A percentile compares a stretch with the other conserved stretches of the same genome.
Evolutionary conservation across 2,797 vertebrate species (phyloP).

Genomic region (Falco concolor): DNA sequence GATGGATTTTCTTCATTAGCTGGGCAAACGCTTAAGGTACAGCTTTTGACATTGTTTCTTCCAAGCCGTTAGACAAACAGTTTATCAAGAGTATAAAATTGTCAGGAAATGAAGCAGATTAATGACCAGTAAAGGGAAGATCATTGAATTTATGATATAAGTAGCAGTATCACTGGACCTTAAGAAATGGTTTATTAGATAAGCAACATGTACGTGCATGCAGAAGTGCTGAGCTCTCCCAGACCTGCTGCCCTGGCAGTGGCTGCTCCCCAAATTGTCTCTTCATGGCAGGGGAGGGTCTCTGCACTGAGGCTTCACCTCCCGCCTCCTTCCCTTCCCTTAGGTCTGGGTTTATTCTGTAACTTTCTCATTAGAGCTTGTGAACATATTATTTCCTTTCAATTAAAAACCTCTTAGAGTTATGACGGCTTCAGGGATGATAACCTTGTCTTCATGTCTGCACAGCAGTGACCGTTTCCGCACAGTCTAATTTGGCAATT

Average conservation of each 20-base stretch:
- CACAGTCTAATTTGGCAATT: background rate
- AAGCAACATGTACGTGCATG: accelerated
- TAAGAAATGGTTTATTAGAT: background rate
- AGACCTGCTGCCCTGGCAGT: accelerated
- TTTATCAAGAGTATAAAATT: slow-evolving; percentile 59
- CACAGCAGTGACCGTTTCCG: background rate
- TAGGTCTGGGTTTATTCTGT: background rate
- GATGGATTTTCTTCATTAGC: slow-evolving; percentile 68
- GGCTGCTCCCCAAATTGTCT: background rate
- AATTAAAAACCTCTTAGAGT: background rate
- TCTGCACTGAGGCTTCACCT: background rate
- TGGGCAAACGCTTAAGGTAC: background rate
- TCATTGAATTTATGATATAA: slow-evolving; percentile 28
- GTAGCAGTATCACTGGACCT: background rate
- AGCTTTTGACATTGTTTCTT: slow-evolving; percentile 40
- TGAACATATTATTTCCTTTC: background rate
- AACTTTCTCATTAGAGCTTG: background rate
- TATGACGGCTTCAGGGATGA: background rate
- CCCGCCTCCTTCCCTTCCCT: background rate
- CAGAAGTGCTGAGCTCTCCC: background rate
- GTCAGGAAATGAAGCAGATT: slow-evolving; percentile 44
- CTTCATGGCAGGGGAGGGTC: background rate
- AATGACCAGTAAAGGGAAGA: slow-evolving; percentile 36
- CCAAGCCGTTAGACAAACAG: slow-evolving; percentile 25
- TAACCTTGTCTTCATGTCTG: background rate